Evolutionary conservation across 30 jellyfish, hydroid and myxozoan species (phyloP), one percentile per base, ranked within the genome.

Genomic region (Rhopilema esculentum): DNA sequence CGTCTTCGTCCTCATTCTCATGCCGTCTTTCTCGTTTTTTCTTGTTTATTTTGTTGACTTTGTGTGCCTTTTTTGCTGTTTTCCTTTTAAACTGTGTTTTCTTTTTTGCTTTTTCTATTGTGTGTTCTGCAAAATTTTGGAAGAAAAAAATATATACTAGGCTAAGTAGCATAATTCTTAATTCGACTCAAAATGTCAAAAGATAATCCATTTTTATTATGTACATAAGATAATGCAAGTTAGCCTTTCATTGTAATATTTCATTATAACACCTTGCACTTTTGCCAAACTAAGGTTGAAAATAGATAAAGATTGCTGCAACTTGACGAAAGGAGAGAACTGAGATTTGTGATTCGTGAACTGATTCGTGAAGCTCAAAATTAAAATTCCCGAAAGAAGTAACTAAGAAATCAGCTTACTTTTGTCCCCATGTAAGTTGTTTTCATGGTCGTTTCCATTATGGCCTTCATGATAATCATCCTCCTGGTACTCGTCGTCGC

Each of bases 351-450:
- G n/a, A n/a, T n/a, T n/a, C n/a, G n/a, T n/a, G n/a, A n/a, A n/a
- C n/a, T n/a, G n/a, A n/a, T n/a, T n/a, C n/a, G n/a, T n/a, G n/a
- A n/a, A n/a, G n/a, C n/a, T n/a, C n/a, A n/a, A n/a, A n/a, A n/a
- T n/a, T n/a, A n/a, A n/a, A n/a, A n/a, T n/a, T n/a, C n/a, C n/a
- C n/a, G n/a, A n/a, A n/a, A n/a, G n/a, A n/a, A n/a, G n/a, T n/a
- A 63, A 17, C 27, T 15, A 30, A 30, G 67, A 27, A 57, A 33
- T 52, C 48, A 22, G 27, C 88, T 85, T 69, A 85, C 94, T 85
- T 51, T 87, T 87, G 72, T 89, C 92, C 7, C 89, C 89, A 71
- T 89, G 73, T n/a, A 16, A 28, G 24, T 82, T 91, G 52, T 51
- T 82, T 22, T 69, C 82, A 31, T 84, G 87, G 71, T 71, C 27